A percentile compares a stretch with the other conserved stretches of the same genome.
Evolutionary conservation across 64 coral and sea anemone species (phyloP).

Genomic region (Porites australiensis): DNA sequence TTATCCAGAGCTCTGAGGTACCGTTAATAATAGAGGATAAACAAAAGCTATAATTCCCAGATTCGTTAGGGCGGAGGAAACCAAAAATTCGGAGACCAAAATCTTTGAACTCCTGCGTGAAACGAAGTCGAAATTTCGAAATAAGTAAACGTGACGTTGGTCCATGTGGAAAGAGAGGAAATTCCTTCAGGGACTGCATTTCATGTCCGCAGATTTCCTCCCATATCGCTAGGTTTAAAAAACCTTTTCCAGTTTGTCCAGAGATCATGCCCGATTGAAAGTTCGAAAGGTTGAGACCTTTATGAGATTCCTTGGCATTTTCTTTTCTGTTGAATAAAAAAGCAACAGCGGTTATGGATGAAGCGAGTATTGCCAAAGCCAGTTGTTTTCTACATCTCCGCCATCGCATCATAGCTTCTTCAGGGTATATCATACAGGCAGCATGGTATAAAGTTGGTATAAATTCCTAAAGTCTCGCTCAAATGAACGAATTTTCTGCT

Average conservation of each 20-base stretch:
- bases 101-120: not conserved
- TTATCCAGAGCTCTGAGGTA: conserved; percentile 72
- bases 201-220: conserved; percentile 57
- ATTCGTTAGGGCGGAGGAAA: conserved; percentile 17
- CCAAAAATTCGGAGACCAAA: conserved; percentile 48
- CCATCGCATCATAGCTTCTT: not conserved
- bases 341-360: too few species aligned
- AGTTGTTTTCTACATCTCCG: too few species aligned
- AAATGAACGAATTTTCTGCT: too few species aligned
- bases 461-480: too few species aligned
- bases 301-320: too few species aligned
- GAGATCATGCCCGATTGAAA: too few species aligned
- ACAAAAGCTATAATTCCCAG: conserved; percentile 22
- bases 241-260: not conserved
- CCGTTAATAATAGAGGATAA: not conserved
- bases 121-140: conserved; percentile 37
- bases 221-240: conserved; percentile 58
- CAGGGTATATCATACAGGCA: not conserved
- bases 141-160: conserved; percentile 33
- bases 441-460: too few species aligned
- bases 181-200: conserved; percentile 52
- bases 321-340: too few species aligned
- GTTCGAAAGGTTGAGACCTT: too few species aligned
- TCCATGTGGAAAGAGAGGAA: conserved; percentile 66
- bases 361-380: too few species aligned